phyloP scores from a whole-genome alignment of 2,113 vertebrate species.

The Pimephales promelas region DNA sequence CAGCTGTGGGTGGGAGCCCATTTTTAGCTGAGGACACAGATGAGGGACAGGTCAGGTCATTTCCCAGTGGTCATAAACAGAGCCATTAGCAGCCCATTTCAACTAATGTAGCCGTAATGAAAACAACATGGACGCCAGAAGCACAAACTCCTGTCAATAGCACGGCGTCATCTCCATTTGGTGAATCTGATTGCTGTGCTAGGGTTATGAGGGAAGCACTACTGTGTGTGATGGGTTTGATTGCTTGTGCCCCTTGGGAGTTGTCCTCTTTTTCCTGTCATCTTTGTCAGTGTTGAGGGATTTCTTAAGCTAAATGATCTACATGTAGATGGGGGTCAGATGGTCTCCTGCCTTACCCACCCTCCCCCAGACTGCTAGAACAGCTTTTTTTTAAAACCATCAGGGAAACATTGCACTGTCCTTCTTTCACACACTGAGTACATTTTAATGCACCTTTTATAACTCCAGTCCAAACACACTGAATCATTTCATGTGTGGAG shows the following conservation, averaged over 20 bases:
- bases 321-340: constrained; percentile 11
- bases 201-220: neutral
- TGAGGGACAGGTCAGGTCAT: constrained; percentile 48
- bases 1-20: constrained; percentile 25
- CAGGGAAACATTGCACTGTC: neutral
- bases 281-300: neutral
- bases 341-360: neutral
- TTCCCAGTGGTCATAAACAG: constrained; percentile 64
- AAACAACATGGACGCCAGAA: constrained; percentile 60
- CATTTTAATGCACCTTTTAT: neutral
- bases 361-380: neutral
- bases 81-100: constrained; percentile 71
- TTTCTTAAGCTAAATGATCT: constrained; percentile 9
- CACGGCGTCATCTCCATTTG: neutral
- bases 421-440: neutral
- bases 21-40: constrained; percentile 35
- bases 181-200: constrained; percentile 1
- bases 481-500: neutral
- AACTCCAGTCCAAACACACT: neutral
- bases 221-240: neutral
- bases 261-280: constrained; percentile 14
- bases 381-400: neutral
- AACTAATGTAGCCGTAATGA: constrained; percentile 68
- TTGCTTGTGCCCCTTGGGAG: constrained; percentile 47
- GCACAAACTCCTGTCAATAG: neutral